phyloP scores from a whole-genome alignment of 2,888 invertebrate species.

The Harmothoe impar region DNA sequence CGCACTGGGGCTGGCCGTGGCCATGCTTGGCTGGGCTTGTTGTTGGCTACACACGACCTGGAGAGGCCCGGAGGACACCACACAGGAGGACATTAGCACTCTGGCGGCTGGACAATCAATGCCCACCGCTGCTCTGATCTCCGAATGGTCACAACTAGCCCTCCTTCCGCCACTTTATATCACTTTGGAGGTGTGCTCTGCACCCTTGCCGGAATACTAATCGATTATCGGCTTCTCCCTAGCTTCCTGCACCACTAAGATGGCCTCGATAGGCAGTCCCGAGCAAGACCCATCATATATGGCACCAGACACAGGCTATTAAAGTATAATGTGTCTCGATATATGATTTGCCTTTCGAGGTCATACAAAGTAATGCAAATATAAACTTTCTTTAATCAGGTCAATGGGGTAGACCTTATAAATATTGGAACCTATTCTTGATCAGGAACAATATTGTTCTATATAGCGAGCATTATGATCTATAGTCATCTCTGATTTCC shows the following conservation, averaged over 20 bases:
- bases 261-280: slow-evolving; percentile 40
- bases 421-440: no score
- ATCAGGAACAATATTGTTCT: no score
- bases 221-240: slow-evolving; percentile 52
- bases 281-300: not conserved
- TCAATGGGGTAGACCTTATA: no score
- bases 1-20: slow-evolving; percentile 5
- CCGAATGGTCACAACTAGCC: slow-evolving; percentile 53
- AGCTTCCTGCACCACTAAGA: not conserved
- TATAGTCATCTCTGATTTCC: no score
- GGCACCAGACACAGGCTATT: not conserved
- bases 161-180: slow-evolving; percentile 54
- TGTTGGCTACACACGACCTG: slow-evolving; percentile 36
- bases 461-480: no score
- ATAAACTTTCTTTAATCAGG: no score
- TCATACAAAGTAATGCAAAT: no score
- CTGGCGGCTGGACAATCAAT: slow-evolving; percentile 56
- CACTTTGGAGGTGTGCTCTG: slow-evolving; percentile 63
- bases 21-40: slow-evolving; percentile 32
- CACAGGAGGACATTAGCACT: slow-evolving; percentile 47
- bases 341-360: no score
- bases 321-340: not conserved
- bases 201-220: slow-evolving; percentile 60
- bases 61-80: slow-evolving; percentile 51
- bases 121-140: slow-evolving; percentile 36